Conservation (phyloP, 2,888 invertebrate species). For the Mimas tiliae region DNA sequence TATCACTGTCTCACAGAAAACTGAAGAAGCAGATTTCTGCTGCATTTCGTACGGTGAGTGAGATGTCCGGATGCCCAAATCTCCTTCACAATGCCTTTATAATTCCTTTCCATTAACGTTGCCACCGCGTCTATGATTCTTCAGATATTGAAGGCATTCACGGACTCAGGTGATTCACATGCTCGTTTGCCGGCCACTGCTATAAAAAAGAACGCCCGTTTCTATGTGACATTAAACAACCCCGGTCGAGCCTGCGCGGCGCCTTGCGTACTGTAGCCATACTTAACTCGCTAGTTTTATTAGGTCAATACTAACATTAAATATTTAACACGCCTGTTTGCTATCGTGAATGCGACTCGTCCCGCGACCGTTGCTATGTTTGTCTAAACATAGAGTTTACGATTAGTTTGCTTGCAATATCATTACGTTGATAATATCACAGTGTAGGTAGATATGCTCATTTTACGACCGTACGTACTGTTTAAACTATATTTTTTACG, state of each 20-base stretch:
- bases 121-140: too few species aligned
- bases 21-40: too few species aligned
- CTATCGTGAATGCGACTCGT: neutral
- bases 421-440: constrained; percentile 15
- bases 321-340: neutral
- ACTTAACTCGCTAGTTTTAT: neutral
- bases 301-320: neutral
- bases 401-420: constrained; percentile 10
- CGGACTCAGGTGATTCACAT: too few species aligned
- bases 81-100: too few species aligned
- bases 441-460: neutral
- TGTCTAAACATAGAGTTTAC: constrained; percentile 21
- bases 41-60: too few species aligned
- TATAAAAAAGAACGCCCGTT: too few species aligned
- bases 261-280: neutral
- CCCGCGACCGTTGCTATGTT: neutral
- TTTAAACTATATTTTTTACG: constrained; percentile 4
- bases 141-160: too few species aligned
- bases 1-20: too few species aligned
- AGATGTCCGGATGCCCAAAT: too few species aligned
- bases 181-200: too few species aligned
- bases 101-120: too few species aligned
- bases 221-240: too few species aligned
- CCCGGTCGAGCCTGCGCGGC: neutral
- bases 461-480: constrained; percentile 8